Conservation (phyloP, 2,113 vertebrate genomes). For the Clarias gariepinus region DNA sequence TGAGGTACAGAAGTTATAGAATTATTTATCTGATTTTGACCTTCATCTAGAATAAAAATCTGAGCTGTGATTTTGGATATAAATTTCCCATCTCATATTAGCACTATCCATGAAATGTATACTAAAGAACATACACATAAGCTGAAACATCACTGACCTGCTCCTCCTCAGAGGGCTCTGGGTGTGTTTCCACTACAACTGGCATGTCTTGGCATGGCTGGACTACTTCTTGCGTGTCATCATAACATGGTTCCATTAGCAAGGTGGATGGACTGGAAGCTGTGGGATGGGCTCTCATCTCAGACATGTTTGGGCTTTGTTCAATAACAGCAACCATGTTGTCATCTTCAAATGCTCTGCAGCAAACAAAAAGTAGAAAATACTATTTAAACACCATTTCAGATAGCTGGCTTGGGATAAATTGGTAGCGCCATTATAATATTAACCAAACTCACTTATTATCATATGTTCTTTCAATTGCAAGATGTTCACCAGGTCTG, state of each 20-base stretch:
- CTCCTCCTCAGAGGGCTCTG: conserved; percentile 63
- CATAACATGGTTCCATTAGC: conserved; percentile 65
- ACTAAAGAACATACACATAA: background rate
- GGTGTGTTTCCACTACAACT: conserved; percentile 67
- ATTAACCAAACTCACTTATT: conserved; percentile 68
- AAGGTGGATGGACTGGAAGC: conserved; percentile 63
- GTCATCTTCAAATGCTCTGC: conserved; percentile 77
- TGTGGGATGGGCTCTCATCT: conserved; percentile 63
- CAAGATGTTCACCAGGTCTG: conserved; percentile 60
- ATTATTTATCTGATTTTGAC: background rate
- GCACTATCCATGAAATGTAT: background rate
- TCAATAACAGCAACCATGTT: conserved; percentile 63
- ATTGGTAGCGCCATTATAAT: background rate
- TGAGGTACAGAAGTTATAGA: conserved; percentile 37
- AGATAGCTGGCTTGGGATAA: background rate
- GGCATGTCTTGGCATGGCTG: conserved; percentile 49
- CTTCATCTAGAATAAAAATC: conserved; percentile 5
- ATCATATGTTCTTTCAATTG: conserved; percentile 70
- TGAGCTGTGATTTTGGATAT: background rate
- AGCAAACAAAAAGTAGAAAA: conserved; percentile 8
- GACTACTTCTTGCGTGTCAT: conserved; percentile 54
- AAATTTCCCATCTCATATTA: background rate
- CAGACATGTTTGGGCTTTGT: conserved; percentile 66
- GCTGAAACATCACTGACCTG: conserved; percentile 57
- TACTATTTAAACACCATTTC: background rate